Conservation (phyloP, 2,888 invertebrate genomes). For the Drosophila ezoana region DNA sequence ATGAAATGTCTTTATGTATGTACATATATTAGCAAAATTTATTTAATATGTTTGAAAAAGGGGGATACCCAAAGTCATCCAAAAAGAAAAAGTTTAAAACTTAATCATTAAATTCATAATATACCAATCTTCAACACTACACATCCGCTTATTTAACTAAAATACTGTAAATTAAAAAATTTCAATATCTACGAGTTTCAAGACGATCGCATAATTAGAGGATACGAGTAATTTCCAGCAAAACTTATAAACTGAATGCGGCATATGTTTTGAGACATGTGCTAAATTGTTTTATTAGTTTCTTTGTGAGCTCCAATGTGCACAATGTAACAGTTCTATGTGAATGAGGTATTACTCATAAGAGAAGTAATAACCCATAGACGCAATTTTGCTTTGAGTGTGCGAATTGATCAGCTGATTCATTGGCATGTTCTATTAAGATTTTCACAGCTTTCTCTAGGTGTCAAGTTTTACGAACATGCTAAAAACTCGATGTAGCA, state of each 20-base stretch:
- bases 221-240: constrained; percentile 5
- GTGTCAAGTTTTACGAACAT: constrained; percentile 49
- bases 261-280: not conserved
- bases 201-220: not conserved
- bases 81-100: not conserved
- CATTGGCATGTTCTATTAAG: constrained; percentile 49
- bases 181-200: not conserved
- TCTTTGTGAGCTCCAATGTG: not conserved
- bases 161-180: not conserved
- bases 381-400: constrained; percentile 22
- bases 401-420: constrained; percentile 48
- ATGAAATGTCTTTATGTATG: too few species aligned
- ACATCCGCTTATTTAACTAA: constrained; percentile 3
- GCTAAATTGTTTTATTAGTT: not conserved
- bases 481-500: constrained; percentile 55
- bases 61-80: not conserved
- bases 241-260: not conserved
- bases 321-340: constrained; percentile 12
- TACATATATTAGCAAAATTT: too few species aligned
- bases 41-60: not conserved
- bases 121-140: constrained; percentile 3
- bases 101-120: constrained; percentile 1
- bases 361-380: constrained; percentile 1
- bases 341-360: constrained; percentile 27
- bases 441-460: constrained; percentile 66